phyloP scores from a whole-genome alignment of 2,797 vertebrate genomes.

The Phrynocephalus forsythii region DNA sequence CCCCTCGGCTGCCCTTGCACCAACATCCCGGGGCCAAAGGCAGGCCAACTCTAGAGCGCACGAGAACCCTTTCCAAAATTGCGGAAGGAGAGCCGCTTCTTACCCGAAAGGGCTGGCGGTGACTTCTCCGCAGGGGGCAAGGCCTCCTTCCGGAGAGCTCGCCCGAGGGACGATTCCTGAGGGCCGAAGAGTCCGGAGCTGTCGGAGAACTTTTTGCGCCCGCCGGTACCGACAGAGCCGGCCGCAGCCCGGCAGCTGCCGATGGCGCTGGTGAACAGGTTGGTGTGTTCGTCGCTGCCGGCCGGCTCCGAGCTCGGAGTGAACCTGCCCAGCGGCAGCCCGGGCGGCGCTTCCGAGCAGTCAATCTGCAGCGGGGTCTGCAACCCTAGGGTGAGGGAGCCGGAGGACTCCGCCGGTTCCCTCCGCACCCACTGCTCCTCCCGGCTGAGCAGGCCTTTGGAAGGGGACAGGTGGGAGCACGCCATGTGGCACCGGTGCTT shows the following conservation, averaged over 20 bases:
- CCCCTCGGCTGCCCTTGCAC: too few species aligned
- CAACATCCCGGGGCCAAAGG: not conserved
- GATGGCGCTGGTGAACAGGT: slow-evolving; percentile 92
- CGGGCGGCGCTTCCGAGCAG: slow-evolving; percentile 74
- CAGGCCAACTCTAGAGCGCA: too few species aligned
- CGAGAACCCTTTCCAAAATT: too few species aligned
- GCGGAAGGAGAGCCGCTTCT: slow-evolving; percentile 38
- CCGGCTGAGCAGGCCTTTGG: slow-evolving; percentile 79
- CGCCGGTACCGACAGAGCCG: slow-evolving; percentile 74
- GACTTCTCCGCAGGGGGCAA: slow-evolving; percentile 83
- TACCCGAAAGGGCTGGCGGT: slow-evolving; percentile 84
- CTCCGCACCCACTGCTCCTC: slow-evolving; percentile 83
- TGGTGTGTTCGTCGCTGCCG: slow-evolving; percentile 86
- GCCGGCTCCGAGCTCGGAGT: slow-evolving; percentile 78
- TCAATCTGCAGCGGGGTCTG: slow-evolving; percentile 82
- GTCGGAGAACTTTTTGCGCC: slow-evolving; percentile 80
- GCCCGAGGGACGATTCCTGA: slow-evolving; percentile 75
- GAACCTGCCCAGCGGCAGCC: slow-evolving; percentile 80
- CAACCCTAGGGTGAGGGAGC: slow-evolving; percentile 75
- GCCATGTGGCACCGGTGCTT: slow-evolving; percentile 83
- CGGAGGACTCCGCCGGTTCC: slow-evolving; percentile 71
- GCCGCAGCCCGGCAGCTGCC: slow-evolving; percentile 78
- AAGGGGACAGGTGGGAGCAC: slow-evolving; percentile 84
- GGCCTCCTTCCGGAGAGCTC: slow-evolving; percentile 84
- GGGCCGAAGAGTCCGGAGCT: slow-evolving; percentile 78